Conservation (phyloP, 1,140 invertebrate species). For the Sycobia sp. region DNA sequence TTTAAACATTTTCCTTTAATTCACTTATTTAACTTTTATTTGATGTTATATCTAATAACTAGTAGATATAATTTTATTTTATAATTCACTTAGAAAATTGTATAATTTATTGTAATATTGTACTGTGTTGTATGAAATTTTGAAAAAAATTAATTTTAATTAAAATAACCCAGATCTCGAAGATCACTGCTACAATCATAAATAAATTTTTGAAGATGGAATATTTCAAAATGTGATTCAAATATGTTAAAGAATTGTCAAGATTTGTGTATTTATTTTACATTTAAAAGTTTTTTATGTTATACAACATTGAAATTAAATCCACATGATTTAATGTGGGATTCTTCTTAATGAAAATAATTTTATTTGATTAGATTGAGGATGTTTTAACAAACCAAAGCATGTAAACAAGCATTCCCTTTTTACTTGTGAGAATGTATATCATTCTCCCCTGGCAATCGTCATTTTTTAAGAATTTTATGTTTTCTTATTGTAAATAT, state of each 20-base stretch:
- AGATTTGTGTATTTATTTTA: too few relatives aligned
- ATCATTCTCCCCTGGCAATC: constrained; percentile 1
- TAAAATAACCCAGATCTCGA: not conserved
- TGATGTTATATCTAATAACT: too few relatives aligned
- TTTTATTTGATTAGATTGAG: constrained; percentile 16
- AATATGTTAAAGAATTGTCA: too few relatives aligned
- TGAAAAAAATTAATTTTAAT: not conserved
- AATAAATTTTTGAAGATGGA: not conserved
- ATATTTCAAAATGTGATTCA: not conserved
- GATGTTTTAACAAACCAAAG: constrained; percentile 18
- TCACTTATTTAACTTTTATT: too few relatives aligned
- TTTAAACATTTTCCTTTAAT: too few relatives aligned
- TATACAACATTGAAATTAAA: too few relatives aligned
- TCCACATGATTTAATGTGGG: not conserved
- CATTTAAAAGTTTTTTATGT: too few relatives aligned
- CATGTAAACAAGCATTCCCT: constrained; percentile 28
- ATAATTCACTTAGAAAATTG: too few relatives aligned
- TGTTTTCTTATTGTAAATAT: constrained; percentile 18
- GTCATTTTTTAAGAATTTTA: constrained; percentile 8
- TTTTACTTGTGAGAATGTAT: constrained; percentile 1
- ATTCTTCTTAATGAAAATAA: constrained; percentile 2
- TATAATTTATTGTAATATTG: too few relatives aligned
- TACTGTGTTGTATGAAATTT: too few relatives aligned
- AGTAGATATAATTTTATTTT: too few relatives aligned
- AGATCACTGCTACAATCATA: not conserved